These are phyloP conservation scores for Channa argus DNA, from an alignment of 2,113 vertebrate genomes.

Conservation along the genomic window DNA sequence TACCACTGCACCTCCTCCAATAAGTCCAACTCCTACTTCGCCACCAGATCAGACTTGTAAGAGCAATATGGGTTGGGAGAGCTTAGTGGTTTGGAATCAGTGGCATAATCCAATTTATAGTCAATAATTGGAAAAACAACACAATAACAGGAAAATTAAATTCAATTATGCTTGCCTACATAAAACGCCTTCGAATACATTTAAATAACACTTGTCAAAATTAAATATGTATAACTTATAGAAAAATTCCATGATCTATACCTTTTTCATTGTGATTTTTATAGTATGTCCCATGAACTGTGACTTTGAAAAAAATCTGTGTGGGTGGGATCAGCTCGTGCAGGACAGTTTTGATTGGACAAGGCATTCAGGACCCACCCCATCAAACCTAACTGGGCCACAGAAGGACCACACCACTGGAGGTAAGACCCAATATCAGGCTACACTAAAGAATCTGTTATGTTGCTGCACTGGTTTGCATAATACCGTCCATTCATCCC, in stretches of 20 bases:
- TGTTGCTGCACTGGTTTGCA: neutral
- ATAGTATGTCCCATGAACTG: conserved; percentile 78
- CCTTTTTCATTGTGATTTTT: conserved; percentile 5
- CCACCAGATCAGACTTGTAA: conserved; percentile 68
- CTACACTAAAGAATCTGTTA: neutral
- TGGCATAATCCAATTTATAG: neutral
- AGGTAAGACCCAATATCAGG: conserved; percentile 70
- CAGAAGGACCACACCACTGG: conserved; percentile 85
- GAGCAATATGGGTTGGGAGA: conserved; percentile 26
- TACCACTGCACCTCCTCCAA: conserved; percentile 35
- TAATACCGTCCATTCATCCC: neutral
- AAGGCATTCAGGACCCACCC: conserved; percentile 83
- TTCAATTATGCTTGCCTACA: no score
- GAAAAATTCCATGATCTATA: no score
- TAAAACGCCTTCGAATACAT: neutral
- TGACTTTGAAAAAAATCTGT: conserved; percentile 81
- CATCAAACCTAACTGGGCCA: conserved; percentile 81
- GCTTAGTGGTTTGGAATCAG: conserved; percentile 10
- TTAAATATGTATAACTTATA: no score
- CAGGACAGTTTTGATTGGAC: conserved; percentile 86
- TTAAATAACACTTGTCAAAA: neutral
- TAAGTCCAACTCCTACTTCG: conserved; percentile 29
- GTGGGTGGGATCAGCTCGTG: conserved; percentile 81
- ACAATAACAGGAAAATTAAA: neutral
- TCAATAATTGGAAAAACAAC: neutral